phyloP scores from a whole-genome alignment of 1,140 invertebrate genomes.

The Bombus huntii region DNA sequence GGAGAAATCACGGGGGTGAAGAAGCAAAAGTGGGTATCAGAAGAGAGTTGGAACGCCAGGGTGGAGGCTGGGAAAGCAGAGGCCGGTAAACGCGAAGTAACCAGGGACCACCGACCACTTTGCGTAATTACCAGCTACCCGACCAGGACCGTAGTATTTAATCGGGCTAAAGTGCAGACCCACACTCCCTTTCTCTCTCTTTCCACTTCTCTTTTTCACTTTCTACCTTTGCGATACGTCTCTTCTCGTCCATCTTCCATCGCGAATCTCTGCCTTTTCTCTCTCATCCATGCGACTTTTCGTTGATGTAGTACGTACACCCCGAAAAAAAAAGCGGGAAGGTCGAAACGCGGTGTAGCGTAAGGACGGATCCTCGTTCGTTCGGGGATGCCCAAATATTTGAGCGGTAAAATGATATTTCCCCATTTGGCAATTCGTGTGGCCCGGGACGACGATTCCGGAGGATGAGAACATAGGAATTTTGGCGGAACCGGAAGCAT shows the following conservation, averaged over 20 bases:
- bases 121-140: slow-evolving; percentile 72
- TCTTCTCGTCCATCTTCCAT: not conserved
- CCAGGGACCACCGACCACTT: slow-evolving; percentile 71
- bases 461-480: not conserved
- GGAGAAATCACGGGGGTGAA: slow-evolving; percentile 54
- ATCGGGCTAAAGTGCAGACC: slow-evolving; percentile 72
- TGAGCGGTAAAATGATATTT: slow-evolving; percentile 68
- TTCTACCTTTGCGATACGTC: not conserved
- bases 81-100: slow-evolving; percentile 68
- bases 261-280: not conserved
- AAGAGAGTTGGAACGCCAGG: not conserved
- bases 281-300: slow-evolving; percentile 17
- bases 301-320: slow-evolving; percentile 36
- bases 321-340: slow-evolving; percentile 44
- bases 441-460: slow-evolving; percentile 8
- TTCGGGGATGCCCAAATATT: slow-evolving; percentile 65
- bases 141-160: slow-evolving; percentile 70
- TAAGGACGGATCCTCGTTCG: slow-evolving; percentile 41
- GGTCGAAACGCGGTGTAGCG: slow-evolving; percentile 49
- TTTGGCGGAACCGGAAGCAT: slow-evolving; percentile 19
- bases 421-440: slow-evolving; percentile 50
- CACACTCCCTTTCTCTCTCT: slow-evolving; percentile 41
- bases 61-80: slow-evolving; percentile 40
- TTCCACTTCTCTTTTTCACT: not conserved
- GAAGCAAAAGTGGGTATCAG: not conserved